These are phyloP conservation scores for Gasterosteus aculeatus DNA, from an alignment of 2,113 vertebrate genomes.

Conservation along the genomic window DNA sequence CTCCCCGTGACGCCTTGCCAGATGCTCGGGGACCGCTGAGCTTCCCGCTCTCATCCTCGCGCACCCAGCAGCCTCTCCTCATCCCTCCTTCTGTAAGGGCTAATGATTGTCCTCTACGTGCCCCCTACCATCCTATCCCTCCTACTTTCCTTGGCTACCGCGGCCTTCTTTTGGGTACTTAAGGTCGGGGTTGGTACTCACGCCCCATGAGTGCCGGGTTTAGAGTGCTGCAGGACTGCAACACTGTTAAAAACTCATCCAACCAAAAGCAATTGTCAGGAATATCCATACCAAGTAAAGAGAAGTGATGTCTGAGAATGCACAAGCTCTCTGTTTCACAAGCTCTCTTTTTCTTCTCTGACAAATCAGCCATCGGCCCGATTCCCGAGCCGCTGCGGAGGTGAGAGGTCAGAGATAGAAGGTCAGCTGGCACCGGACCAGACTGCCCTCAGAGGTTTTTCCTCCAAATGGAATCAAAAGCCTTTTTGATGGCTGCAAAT, in stretches of 20 bases:
- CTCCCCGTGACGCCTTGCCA: conserved; percentile 90
- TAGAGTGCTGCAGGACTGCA: conserved; percentile 26
- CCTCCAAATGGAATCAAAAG: conserved; percentile 65
- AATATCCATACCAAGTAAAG: conserved; percentile 22
- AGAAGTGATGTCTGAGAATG: conserved; percentile 26
- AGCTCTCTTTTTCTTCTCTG: conserved; percentile 25
- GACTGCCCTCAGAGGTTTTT: conserved; percentile 39
- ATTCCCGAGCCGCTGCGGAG: conserved; percentile 44
- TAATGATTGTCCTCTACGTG: conserved; percentile 92
- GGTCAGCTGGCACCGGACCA: conserved; percentile 64
- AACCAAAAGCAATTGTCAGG: conserved; percentile 32
- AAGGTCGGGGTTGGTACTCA: conserved; percentile 29
- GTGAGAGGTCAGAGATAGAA: conserved; percentile 63
- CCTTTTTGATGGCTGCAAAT: conserved; percentile 33
- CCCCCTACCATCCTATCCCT: conserved; percentile 81
- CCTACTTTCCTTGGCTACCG: conserved; percentile 78
- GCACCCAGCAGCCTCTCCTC: conserved; percentile 78
- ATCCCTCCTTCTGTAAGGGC: conserved; percentile 80
- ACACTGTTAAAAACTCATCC: conserved; percentile 37
- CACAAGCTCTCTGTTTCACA: not conserved
- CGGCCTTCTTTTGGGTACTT: conserved; percentile 47
- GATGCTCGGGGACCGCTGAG: conserved; percentile 96
- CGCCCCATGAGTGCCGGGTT: conserved; percentile 16
- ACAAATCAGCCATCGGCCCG: conserved; percentile 63
- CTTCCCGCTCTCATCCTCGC: conserved; percentile 87